Base-by-base conservation (phyloP, 2,888 invertebrate genomes). In the Panopea generosa region DNA sequence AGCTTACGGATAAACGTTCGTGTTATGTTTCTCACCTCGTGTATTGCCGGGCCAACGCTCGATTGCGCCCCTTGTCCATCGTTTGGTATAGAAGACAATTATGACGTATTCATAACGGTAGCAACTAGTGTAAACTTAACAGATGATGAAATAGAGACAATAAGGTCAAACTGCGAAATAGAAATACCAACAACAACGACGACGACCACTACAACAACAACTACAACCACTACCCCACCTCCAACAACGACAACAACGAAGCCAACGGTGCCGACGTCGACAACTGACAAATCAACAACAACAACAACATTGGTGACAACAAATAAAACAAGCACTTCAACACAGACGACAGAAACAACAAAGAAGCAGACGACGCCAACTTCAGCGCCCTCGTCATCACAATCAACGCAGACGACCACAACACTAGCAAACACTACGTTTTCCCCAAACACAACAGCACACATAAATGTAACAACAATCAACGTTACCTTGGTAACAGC, bases 181-280 rank as follows among this genome's bases (percentile, higher is more conserved):
- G 76, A 70, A 33, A 71, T 76, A 26, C 76, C 76, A 38, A 76
- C 76, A 18, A 76, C 76, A 33, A 76, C 76, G 22, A 71, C 70
- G 0, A 76, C 76, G 1, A 66, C 69, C 2, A 70, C 69, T 0
- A 63, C 68, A 0, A 65, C 75, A 20, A 66, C 61, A 26, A 61
- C 65, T 16, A 65, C 75, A 27, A 20, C 66, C 1, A 33, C 66
- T 1, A 57, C 67, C 2, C 55, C 70, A 7, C 49, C 76, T 11
- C 27, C 50, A 56, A 43, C 66, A 43, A 38, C 66, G 7, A 24
- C 55, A 11, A 38, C 20, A 7, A 38, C 63, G 9, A 20, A 20
- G 3, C n/a, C 47, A 3, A 47, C 47, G 20, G 16, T 20, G 16
- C n/a, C 47, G 6, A 9, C 47, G 4, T 18, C 47, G n/a, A 9